These are phyloP conservation scores for Argyresthia goedartella DNA, from an alignment of 2,888 invertebrate genomes.

Conservation along the genomic window DNA sequence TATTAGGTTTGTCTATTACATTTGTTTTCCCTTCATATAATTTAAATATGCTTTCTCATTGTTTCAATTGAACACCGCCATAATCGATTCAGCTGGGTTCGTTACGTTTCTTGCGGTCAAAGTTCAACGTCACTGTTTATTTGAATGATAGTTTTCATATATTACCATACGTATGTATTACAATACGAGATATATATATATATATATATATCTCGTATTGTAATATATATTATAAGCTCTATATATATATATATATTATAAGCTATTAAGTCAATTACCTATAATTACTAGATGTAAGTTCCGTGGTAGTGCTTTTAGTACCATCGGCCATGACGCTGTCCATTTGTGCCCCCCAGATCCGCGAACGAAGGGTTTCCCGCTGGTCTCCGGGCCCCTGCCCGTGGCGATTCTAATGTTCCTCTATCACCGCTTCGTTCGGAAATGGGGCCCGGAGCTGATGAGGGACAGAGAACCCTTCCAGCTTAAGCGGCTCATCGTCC, in stretches of 20 bases:
- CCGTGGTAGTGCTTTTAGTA: too few species aligned
- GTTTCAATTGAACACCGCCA: not conserved
- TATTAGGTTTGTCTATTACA: too few species aligned
- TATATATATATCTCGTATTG: not conserved
- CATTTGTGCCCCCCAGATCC: constrained; percentile 60
- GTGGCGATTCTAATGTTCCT: constrained; percentile 49
- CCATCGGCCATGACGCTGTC: too few species aligned
- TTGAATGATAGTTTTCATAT: not conserved
- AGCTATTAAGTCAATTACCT: too few species aligned
- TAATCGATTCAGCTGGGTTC: not conserved
- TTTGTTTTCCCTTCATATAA: too few species aligned
- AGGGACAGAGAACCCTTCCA: constrained; percentile 72
- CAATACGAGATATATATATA: not conserved
- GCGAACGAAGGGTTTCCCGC: constrained; percentile 62
- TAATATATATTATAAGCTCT: not conserved
- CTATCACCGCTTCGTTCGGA: constrained; percentile 68
- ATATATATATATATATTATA: not conserved
- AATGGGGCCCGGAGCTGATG: constrained; percentile 77
- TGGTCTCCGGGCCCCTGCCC: constrained; percentile 60
- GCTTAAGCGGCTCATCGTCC: constrained; percentile 69
- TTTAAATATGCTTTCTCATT: not conserved
- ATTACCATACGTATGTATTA: not conserved
- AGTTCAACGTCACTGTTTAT: not conserved
- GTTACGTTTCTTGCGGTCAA: not conserved
- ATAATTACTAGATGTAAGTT: not conserved